phyloP scores from a whole-genome alignment of 2,113 vertebrate genomes.

The Chelonoidis abingdonii region DNA sequence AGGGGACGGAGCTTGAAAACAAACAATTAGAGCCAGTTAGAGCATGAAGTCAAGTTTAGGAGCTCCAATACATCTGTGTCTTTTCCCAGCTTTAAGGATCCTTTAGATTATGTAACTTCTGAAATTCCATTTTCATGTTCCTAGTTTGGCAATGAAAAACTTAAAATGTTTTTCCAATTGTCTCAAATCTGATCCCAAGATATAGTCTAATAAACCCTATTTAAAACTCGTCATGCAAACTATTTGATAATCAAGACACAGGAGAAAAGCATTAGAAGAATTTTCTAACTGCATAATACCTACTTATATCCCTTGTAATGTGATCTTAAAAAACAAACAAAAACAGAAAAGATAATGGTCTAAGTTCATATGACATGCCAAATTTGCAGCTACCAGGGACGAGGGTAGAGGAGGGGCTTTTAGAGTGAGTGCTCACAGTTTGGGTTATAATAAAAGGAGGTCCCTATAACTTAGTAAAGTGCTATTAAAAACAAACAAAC shows the following conservation, averaged over 20 bases:
- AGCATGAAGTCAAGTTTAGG: too few relatives aligned
- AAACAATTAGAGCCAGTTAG: too few relatives aligned
- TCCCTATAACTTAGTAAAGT: background rate
- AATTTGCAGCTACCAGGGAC: background rate
- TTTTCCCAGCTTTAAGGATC: background rate
- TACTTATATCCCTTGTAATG: background rate
- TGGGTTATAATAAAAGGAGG: background rate
- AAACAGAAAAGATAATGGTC: background rate
- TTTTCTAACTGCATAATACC: slow-evolving; percentile 3
- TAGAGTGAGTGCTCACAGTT: background rate
- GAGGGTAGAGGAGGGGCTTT: too few relatives aligned
- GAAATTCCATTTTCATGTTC: background rate
- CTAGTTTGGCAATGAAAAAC: background rate
- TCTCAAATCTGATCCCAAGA: background rate
- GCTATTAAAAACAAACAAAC: background rate
- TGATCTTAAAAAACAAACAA: background rate
- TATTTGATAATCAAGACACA: background rate
- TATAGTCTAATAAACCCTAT: background rate
- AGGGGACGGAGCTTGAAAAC: too few relatives aligned
- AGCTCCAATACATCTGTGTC: background rate
- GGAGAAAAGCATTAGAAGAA: background rate
- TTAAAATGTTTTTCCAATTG: background rate
- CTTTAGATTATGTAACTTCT: background rate
- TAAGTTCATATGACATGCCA: background rate
- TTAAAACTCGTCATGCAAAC: slow-evolving; percentile 5